Percentiles rank a stretch among this genome's conserved stretches.
These are phyloP conservation scores for Cephus pulcher DNA, from an alignment of 2,888 invertebrate genomes.

Conservation along the genomic window DNA sequence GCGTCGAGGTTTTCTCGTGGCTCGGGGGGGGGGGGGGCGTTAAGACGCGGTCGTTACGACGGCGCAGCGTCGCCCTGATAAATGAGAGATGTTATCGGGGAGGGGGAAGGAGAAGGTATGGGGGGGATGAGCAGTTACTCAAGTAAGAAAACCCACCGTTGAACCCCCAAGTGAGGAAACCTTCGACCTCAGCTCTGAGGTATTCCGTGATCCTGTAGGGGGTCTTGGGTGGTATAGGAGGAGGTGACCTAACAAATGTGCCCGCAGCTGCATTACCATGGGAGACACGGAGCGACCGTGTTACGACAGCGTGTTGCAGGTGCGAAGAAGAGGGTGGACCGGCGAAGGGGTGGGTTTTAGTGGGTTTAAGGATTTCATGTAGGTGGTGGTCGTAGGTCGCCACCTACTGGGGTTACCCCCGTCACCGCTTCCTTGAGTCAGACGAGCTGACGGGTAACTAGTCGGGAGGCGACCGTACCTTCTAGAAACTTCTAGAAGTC, in stretches of 20 bases:
- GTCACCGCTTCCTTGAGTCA: neutral
- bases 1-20: neutral
- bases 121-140: slow-evolving; percentile 9
- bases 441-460: neutral
- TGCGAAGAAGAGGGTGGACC: neutral
- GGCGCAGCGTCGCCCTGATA: slow-evolving; percentile 41
- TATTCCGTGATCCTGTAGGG: neutral
- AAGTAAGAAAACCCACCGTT: too few species aligned
- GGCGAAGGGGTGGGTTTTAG: neutral
- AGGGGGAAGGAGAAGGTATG: slow-evolving; percentile 27
- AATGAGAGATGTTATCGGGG: slow-evolving; percentile 48
- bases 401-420: too few species aligned
- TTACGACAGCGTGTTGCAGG: neutral
- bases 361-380: neutral
- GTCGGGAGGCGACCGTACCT: neutral
- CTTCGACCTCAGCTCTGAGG: neutral
- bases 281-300: neutral
- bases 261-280: neutral
- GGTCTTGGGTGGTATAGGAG: neutral
- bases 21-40: slow-evolving; percentile 24
- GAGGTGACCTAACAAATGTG: too few species aligned
- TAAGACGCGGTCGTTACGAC: slow-evolving; percentile 45
- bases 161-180: too few species aligned
- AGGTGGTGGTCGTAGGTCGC: neutral
- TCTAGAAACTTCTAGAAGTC: neutral